Percentiles rank a stretch among this genome's conserved stretches.
These are phyloP conservation scores for Anhinga anhinga DNA, from an alignment of 2,113 vertebrate species.

Conservation along the genomic window DNA sequence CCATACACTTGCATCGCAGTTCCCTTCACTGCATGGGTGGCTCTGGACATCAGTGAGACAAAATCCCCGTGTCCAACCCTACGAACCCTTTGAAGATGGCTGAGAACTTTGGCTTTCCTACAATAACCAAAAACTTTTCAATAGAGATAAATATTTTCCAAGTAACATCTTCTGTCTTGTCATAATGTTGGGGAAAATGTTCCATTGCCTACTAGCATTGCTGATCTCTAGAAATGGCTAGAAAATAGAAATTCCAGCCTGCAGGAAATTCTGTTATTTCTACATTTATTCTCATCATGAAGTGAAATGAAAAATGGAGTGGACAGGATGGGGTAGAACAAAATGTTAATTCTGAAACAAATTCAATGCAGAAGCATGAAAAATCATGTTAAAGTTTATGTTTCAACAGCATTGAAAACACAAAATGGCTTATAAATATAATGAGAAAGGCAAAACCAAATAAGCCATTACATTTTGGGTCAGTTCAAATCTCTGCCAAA, in stretches of 20 bases:
- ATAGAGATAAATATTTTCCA: background rate
- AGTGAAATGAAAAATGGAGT: slow-evolving; percentile 23
- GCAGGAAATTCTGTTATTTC: slow-evolving; percentile 29
- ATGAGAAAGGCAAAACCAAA: slow-evolving; percentile 33
- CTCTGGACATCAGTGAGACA: background rate
- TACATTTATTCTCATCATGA: slow-evolving; percentile 36
- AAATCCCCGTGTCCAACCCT: background rate
- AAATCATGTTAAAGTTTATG: slow-evolving; percentile 39
- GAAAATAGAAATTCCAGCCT: background rate
- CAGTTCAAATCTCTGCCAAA: slow-evolving; percentile 11
- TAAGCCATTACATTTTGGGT: slow-evolving; percentile 19
- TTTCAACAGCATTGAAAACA: background rate
- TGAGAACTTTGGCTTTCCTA: background rate
- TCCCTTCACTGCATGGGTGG: background rate
- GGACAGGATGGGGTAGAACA: background rate
- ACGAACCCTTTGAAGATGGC: background rate
- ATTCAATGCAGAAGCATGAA: background rate
- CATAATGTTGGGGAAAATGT: background rate
- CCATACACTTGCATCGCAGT: background rate
- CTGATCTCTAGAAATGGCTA: background rate
- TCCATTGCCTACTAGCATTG: background rate
- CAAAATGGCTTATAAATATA: slow-evolving; percentile 38
- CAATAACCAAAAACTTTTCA: background rate
- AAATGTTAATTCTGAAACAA: slow-evolving; percentile 43
- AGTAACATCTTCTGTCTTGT: background rate